Conservation (phyloP, 2,888 invertebrate genomes). For the Anaspis maculata region DNA sequence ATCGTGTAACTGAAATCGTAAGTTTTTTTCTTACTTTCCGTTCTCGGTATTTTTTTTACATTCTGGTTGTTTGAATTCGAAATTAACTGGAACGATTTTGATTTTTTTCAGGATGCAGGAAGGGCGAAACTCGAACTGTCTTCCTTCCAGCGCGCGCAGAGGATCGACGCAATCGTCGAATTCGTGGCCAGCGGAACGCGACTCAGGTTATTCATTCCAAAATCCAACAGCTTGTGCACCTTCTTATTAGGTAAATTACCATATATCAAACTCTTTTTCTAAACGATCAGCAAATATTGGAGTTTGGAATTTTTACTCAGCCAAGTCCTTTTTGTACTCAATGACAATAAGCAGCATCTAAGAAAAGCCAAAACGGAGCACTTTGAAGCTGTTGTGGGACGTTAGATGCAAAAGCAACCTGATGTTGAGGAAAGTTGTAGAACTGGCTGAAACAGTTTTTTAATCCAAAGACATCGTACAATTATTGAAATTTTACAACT, state of each 20-base stretch:
- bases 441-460: too few relatives aligned
- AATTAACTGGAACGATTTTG: neutral
- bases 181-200: conserved; percentile 96
- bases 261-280: too few relatives aligned
- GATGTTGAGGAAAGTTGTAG: too few relatives aligned
- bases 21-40: conserved; percentile 17
- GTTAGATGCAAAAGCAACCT: too few relatives aligned
- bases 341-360: conserved; percentile 6
- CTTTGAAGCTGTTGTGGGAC: too few relatives aligned
- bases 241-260: conserved; percentile 77
- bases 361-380: conserved; percentile 13
- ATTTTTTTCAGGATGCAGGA: conserved; percentile 53
- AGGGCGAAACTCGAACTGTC: conserved; percentile 90
- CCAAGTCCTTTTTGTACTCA: neutral
- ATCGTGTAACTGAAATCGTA: conserved; percentile 81
- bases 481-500: too few relatives aligned
- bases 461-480: too few relatives aligned
- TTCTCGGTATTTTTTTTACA: conserved; percentile 1
- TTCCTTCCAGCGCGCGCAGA: conserved; percentile 82
- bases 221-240: conserved; percentile 90
- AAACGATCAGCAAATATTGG: too few relatives aligned
- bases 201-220: conserved; percentile 85
- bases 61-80: conserved; percentile 25
- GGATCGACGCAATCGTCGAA: conserved; percentile 89
- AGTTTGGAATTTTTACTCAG: too few relatives aligned